Conservation (phyloP, 2,888 invertebrate genomes). For the Polydrusus pterygomalis region DNA sequence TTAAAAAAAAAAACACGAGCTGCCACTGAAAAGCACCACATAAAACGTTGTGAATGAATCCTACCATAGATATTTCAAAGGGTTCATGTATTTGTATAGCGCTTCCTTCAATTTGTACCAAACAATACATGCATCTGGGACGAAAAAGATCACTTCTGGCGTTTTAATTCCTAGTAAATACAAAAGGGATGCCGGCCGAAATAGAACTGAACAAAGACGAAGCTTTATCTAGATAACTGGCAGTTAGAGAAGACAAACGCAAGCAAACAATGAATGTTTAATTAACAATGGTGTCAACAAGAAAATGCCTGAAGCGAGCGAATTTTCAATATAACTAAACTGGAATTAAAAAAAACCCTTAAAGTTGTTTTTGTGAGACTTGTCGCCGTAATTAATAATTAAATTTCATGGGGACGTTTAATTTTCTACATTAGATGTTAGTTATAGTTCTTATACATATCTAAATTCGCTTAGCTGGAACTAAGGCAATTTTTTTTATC, state of each 20-base stretch:
- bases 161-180: conserved; percentile 45
- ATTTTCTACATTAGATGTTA: no score
- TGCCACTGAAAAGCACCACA: no score
- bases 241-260: conserved; percentile 39
- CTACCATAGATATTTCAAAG: conserved; percentile 35
- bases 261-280: conserved; percentile 52
- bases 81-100: conserved; percentile 44
- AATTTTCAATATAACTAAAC: conserved; percentile 26
- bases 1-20: no score
- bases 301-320: conserved; percentile 44
- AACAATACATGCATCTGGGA: conserved; percentile 48
- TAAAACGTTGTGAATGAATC: conserved; percentile 15
- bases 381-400: neutral
- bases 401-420: neutral
- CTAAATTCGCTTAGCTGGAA: no score
- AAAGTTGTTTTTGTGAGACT: conserved; percentile 10
- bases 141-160: conserved; percentile 50
- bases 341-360: conserved; percentile 15
- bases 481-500: no score
- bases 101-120: conserved; percentile 46
- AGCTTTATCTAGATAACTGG: conserved; percentile 40
- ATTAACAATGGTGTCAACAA: conserved; percentile 53
- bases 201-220: conserved; percentile 49
- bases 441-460: no score
- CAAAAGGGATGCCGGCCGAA: conserved; percentile 45